Base-by-base conservation (phyloP, 2,797 vertebrate species). In the Manis pentadactyla region DNA sequence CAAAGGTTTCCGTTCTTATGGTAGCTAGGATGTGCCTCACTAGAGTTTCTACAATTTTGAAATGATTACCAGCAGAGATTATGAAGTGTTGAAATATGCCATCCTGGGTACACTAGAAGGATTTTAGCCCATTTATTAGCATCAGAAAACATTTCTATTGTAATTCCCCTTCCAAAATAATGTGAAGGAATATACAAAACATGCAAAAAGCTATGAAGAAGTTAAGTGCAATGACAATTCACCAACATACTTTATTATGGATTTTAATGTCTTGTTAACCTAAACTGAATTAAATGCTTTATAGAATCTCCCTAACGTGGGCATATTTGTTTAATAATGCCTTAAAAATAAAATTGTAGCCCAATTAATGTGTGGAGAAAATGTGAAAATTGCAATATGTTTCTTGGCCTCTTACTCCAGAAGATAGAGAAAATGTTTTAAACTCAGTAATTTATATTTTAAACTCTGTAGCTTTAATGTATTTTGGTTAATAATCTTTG, bases 241-340 rank as follows among this genome's bases (percentile, higher is more conserved):
- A 86, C 69, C 55, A 92, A 74, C 68, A 87, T 94, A 83, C 96
- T 98, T 97, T 95, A 93, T 78, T 94, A 81, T 95, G 39, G 63
- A 96, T 96, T 96, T 93, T 49, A 86, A 83, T 73, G 93, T 94
- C 83, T 91, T 96, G 51, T 73, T 90, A 90, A 93, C 34, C 69
- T 96, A 87, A 95, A 90, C 46, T 63, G 59, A 87, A 78, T 64
- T 91, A n/a, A 96, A 74, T 94, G 51, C 71, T 83, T 96, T 92
- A 59, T 68, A 87, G n/a, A 87, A 75, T 92, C 68, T 93, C 51
- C 46, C 51, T 66, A 46, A 73, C 63, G 29, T 92, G 57, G 83
- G 73, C 68, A 95, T 95, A 95, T 96, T 96, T 97, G 51, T 97
- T 97, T 97, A 95, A 97, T 95, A 90, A 90, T 96, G 19, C 53